Evolutionary conservation across 92 coral and sea anemone genomes (phyloP).

Genomic region (Anthopleura xanthogrammica): DNA sequence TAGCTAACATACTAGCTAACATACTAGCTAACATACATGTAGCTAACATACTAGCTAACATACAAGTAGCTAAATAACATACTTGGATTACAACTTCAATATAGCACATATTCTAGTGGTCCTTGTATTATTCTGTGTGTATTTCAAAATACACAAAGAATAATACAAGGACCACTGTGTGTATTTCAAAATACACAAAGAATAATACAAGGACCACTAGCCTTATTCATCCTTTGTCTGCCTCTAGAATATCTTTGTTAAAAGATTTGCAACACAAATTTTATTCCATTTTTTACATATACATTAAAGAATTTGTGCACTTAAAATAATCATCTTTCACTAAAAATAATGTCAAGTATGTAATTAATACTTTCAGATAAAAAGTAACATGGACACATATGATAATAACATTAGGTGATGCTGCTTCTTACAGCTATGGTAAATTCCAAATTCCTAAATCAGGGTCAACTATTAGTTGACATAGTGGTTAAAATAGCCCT

Average conservation of each 20-base stretch:
- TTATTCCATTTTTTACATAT: no score
- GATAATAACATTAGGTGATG: not conserved
- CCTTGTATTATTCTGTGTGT: not conserved
- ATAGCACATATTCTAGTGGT: not conserved
- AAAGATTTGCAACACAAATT: no score
- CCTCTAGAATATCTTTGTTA: no score
- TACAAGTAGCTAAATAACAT: no score
- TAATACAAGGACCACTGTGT: no score
- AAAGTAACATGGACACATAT: not conserved
- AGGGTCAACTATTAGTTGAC: not conserved
- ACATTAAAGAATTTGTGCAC: no score
- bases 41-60: no score
- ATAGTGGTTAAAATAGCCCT: not conserved
- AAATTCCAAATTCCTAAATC: not conserved
- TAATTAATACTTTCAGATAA: not conserved
- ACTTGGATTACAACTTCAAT: not conserved
- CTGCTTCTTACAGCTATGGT: not conserved
- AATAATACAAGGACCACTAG: not conserved
- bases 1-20: no score
- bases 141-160: not conserved
- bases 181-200: not conserved
- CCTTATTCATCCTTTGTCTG: no score
- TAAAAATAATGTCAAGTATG: not conserved
- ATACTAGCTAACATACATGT: no score
- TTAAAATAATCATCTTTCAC: not conserved